These are phyloP conservation scores for Coregonus suidteri DNA, from an alignment of 2,797 vertebrate genomes.

Conservation along the genomic window DNA sequence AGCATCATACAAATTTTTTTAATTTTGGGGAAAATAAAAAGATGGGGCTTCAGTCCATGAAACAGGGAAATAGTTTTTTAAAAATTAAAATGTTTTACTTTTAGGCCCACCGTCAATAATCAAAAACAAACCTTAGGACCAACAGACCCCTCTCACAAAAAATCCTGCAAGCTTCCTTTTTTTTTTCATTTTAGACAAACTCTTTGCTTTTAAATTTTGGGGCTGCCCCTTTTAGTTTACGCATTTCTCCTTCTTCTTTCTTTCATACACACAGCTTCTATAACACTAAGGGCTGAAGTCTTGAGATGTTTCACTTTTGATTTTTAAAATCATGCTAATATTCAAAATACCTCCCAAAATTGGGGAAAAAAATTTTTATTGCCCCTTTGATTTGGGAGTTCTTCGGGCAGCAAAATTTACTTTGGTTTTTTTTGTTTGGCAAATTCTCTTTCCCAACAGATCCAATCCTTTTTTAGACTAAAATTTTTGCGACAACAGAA, in stretches of 20 bases:
- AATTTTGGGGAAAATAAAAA: conserved; percentile 62
- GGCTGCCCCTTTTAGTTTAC: conserved; percentile 15
- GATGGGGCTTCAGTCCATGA: too few species aligned
- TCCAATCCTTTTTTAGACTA: too few species aligned
- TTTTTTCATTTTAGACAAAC: not conserved
- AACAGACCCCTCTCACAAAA: conserved; percentile 7
- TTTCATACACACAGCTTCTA: conserved; percentile 27
- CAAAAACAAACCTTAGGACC: not conserved
- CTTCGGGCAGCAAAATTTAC: too few species aligned
- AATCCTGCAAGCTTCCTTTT: conserved; percentile 27
- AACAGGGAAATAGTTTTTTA: conserved; percentile 33
- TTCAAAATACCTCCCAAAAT: not conserved
- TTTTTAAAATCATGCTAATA: not conserved
- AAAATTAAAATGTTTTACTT: conserved; percentile 19
- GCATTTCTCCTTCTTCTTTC: not conserved
- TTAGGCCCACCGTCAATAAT: conserved; percentile 24
- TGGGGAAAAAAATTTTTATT: not conserved
- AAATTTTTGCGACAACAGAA: conserved; percentile 42
- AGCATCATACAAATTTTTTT: conserved; percentile 66
- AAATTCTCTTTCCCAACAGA: conserved; percentile 29
- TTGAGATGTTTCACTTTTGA: conserved; percentile 24
- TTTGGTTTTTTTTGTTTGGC: conserved; percentile 53
- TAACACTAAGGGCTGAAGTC: conserved; percentile 28
- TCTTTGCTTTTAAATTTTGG: conserved; percentile 8
- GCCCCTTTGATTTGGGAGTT: too few species aligned